Percentiles rank a stretch among this genome's conserved stretches.
Conservation (phyloP, 1,140 invertebrate genomes). For the Trachymyrmex cornetzi region DNA sequence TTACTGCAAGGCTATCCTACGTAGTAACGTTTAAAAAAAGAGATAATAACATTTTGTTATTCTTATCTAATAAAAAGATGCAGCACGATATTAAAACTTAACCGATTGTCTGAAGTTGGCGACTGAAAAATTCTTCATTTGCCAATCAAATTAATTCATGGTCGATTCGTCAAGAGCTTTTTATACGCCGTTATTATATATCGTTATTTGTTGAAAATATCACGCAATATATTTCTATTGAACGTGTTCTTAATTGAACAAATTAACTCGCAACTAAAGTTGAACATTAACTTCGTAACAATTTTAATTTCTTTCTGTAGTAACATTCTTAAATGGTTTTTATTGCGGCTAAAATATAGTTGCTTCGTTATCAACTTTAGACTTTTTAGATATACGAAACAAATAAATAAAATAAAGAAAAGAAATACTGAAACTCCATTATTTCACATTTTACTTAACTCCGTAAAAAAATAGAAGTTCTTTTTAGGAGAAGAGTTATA, state of each 20-base stretch:
- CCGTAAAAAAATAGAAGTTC: background rate
- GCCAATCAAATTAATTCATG: slow-evolving; percentile 29
- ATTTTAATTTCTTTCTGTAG: background rate
- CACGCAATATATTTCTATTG: background rate
- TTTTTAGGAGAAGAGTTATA: background rate
- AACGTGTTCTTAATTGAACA: background rate
- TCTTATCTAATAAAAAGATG: background rate
- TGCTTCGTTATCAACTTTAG: background rate
- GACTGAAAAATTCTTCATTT: slow-evolving; percentile 10
- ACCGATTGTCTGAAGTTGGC: background rate
- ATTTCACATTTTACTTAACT: slow-evolving; percentile 6
- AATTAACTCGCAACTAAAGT: background rate
- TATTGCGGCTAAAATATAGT: background rate
- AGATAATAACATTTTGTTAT: background rate
- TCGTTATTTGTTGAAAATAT: background rate
- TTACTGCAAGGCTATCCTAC: background rate
- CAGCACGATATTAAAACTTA: slow-evolving; percentile 7
- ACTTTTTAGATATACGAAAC: background rate
- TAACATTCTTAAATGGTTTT: background rate
- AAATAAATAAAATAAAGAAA: background rate
- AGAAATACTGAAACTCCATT: background rate
- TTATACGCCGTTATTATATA: background rate
- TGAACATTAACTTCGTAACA: background rate
- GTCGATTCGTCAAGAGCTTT: background rate
- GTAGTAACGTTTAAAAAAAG: background rate